Evolutionary conservation across 2,888 invertebrate species (phyloP), one percentile per base, ranked within the genome.

Genomic region (Tipula unca): DNA sequence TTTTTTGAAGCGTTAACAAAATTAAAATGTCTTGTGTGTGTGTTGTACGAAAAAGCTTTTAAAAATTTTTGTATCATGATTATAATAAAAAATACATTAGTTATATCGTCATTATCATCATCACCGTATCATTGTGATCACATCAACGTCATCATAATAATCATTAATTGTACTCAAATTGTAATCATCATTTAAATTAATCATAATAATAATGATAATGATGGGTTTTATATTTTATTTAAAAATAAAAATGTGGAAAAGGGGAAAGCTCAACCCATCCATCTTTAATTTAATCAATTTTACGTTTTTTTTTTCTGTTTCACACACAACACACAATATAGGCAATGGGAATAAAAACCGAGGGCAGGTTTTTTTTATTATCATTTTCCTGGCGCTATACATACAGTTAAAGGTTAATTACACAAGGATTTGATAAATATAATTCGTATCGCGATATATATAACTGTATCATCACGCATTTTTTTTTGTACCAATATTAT

Each of bases 181-280:
- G 69, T 69, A 69, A 69, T 69, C 69, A 69, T 69, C 69, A 69
- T 69, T 69, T 69, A 69, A 69, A 69, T 69, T 69, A 69, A 69
- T 69, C 69, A 69, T 69, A 69, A 69, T 48, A 48, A 48, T 69
- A 69, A 69, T 69, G 69, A 69, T 69, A 69, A 69, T 69, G 69
- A 69, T 69, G 69, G 69, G 69, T 69, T 69, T 48, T 69, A 69
- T 69, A 69, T 69, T 69, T 25, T 25, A 69, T 25, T 69, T 69
- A 25, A 69, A 69, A 69, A 69, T 48, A 48, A 69, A 69, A 54
- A 54, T 17, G 17, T 17, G 17, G 48, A 20, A 54, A 69, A 69
- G 69, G 69, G 69, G 69, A 69, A 69, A 69, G 20, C 69, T 69
- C 69, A 69, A 69, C 69, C 69, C 69, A 69, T 69, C 69, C 69